phyloP scores from a whole-genome alignment of 1,140 invertebrate genomes.

The Penaeus chinensis region DNA sequence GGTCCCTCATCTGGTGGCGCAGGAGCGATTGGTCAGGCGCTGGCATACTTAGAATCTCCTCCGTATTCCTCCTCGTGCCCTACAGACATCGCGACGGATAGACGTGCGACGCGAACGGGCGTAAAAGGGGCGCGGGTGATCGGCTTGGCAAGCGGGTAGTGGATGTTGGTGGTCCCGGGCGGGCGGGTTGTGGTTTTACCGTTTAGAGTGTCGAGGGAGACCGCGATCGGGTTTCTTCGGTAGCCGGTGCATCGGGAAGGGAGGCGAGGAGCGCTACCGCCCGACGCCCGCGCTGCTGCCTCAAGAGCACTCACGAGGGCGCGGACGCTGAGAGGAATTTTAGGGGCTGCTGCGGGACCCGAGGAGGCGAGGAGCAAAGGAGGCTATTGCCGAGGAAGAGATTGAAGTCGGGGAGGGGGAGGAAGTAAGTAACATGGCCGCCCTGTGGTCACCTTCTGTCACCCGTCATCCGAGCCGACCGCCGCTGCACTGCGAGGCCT shows the following conservation, averaged over 20 bases:
- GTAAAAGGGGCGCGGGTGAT: not conserved
- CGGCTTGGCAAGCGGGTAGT: not conserved
- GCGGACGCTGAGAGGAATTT: too few species aligned
- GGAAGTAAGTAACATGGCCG: not conserved
- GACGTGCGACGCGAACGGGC: too few species aligned
- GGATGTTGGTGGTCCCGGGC: slow-evolving; percentile 7
- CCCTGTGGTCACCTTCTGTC: not conserved
- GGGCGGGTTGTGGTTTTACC: slow-evolving; percentile 25
- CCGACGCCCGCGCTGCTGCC: too few species aligned
- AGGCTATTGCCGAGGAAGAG: not conserved
- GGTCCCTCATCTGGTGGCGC: too few species aligned
- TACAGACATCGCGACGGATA: too few species aligned
- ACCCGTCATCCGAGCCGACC: slow-evolving; percentile 41
- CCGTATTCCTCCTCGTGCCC: too few species aligned
- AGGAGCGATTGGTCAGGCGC: too few species aligned
- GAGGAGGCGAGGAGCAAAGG: not conserved
- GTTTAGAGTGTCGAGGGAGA: slow-evolving; percentile 36
- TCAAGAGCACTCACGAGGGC: too few species aligned
- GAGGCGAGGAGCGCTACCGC: too few species aligned
- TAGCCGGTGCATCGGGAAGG: not conserved
- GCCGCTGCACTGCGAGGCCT: slow-evolving; percentile 23
- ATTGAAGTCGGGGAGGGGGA: not conserved
- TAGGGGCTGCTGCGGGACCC: not conserved
- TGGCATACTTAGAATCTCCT: too few species aligned
- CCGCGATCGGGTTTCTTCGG: not conserved